Evolutionary conservation across 1,140 invertebrate genomes (phyloP).

Genomic region (Phthorimaea operculella): DNA sequence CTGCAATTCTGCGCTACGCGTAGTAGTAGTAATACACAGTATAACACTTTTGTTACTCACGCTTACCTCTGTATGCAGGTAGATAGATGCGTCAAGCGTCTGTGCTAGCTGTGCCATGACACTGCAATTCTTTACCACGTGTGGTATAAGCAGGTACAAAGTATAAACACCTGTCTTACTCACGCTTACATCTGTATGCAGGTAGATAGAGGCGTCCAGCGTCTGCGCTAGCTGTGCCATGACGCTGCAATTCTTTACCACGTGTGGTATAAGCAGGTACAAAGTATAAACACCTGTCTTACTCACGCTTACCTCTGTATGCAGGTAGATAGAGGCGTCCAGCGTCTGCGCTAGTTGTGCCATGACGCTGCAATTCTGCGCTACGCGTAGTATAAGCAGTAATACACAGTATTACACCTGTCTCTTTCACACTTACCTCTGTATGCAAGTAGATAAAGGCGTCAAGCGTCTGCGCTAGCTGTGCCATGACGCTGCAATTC

Average conservation of each 20-base stretch:
- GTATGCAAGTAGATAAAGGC: constrained; percentile 38
- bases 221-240: constrained; percentile 51
- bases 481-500: constrained; percentile 66
- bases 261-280: constrained; percentile 84
- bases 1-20: constrained; percentile 80
- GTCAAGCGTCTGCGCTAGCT: constrained; percentile 45
- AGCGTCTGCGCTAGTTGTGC: too few relatives aligned
- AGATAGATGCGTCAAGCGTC: constrained; percentile 46
- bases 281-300: neutral
- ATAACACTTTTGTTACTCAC: too few relatives aligned
- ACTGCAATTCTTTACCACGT: constrained; percentile 75
- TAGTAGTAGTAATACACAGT: too few relatives aligned
- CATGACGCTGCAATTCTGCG: constrained; percentile 73
- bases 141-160: too few relatives aligned
- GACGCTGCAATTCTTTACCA: constrained; percentile 74
- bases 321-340: constrained; percentile 41
- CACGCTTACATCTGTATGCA: constrained; percentile 40
- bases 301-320: constrained; percentile 36
- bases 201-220: constrained; percentile 41
- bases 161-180: too few relatives aligned
- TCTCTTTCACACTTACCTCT: constrained; percentile 44
- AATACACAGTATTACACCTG: too few relatives aligned
- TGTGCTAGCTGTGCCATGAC: constrained; percentile 52
- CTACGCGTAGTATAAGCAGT: too few relatives aligned
- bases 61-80: constrained; percentile 43